phyloP scores from a whole-genome alignment of 1,140 invertebrate species.

The Fopius arisanus region DNA sequence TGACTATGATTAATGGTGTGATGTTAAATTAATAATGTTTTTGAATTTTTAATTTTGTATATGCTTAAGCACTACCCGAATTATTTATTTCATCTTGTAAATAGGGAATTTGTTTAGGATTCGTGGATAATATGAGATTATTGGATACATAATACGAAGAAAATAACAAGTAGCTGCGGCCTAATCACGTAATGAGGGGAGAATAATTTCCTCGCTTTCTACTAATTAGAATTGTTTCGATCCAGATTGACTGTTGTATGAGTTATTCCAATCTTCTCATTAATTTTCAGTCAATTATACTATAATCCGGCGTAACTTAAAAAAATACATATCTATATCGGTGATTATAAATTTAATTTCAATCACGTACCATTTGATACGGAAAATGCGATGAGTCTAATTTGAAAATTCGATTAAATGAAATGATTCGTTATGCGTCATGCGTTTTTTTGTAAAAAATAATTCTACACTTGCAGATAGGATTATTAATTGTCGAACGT shows the following conservation, averaged over 20 bases:
- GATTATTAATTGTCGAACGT: background rate
- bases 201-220: background rate
- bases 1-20: background rate
- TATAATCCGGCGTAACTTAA: background rate
- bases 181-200: constrained; percentile 24
- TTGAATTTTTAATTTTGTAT: background rate
- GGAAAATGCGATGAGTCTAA: no score
- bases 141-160: background rate
- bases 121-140: background rate
- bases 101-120: background rate
- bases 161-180: constrained; percentile 32
- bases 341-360: no score
- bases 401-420: background rate
- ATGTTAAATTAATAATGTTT: background rate
- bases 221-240: background rate
- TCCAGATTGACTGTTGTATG: background rate
- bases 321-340: background rate
- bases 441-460: background rate
- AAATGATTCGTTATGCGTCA: background rate
- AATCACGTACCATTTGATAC: no score
- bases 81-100: background rate
- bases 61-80: background rate
- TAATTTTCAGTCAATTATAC: background rate
- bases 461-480: no score
- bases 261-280: background rate